These are phyloP conservation scores for Erebia aethiops DNA, from an alignment of 2,888 invertebrate species.

Conservation along the genomic window DNA sequence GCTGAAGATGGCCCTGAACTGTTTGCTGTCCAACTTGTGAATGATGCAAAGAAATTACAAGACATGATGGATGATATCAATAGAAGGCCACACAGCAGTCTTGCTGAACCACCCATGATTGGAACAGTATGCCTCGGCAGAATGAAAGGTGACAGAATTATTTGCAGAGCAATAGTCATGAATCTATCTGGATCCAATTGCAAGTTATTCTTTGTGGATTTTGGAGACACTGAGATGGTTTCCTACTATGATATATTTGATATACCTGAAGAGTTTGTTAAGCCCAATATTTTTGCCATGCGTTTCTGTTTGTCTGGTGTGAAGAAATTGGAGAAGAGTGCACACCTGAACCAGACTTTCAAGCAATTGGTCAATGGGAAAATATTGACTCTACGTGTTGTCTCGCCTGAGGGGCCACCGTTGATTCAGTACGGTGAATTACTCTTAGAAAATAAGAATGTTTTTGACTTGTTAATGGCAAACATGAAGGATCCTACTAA, in stretches of 20 bases:
- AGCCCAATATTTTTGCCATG: conserved; percentile 89
- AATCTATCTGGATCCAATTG: conserved; percentile 87
- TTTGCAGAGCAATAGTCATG: conserved; percentile 90
- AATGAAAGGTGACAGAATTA: conserved; percentile 86
- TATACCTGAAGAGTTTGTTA: conserved; percentile 88
- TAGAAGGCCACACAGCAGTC: conserved; percentile 81
- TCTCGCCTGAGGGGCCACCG: conserved; percentile 87
- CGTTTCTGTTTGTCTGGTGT: conserved; percentile 88
- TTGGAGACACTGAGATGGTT: conserved; percentile 89
- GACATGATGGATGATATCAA: conserved; percentile 89
- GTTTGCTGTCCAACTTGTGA: conserved; percentile 89
- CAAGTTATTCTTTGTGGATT: conserved; percentile 91
- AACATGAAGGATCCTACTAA: conserved; percentile 63
- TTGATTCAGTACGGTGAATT: conserved; percentile 90
- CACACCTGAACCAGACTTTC: conserved; percentile 87
- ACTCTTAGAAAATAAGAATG: conserved; percentile 82
- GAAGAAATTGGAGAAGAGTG: conserved; percentile 83
- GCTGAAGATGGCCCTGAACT: conserved; percentile 91
- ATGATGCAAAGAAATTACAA: conserved; percentile 83
- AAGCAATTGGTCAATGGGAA: conserved; percentile 86
- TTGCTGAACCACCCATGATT: conserved; percentile 87
- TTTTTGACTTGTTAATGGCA: conserved; percentile 81
- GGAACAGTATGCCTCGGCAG: conserved; percentile 90
- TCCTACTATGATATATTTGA: conserved; percentile 88
- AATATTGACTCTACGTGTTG: conserved; percentile 85